Evolutionary conservation across 1,140 invertebrate species (phyloP).

Genomic region (Brachionus rotundiformis): DNA sequence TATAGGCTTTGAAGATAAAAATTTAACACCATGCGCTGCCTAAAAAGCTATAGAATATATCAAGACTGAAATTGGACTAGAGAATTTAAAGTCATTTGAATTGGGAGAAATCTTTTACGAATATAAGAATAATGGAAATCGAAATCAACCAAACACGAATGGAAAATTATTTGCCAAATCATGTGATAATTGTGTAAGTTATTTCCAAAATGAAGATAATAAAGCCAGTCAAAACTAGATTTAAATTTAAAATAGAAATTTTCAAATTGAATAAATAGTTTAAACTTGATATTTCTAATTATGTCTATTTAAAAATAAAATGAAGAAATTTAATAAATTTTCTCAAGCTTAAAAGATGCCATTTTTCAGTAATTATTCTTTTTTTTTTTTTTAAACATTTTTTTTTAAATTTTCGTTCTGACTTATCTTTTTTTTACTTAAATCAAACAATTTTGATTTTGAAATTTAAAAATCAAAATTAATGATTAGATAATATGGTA

Average conservation of each 20-base stretch:
- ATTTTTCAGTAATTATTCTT: neutral
- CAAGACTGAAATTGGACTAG: neutral
- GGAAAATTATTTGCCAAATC: neutral
- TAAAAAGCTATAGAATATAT: neutral
- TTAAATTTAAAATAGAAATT: neutral
- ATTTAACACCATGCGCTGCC: neutral
- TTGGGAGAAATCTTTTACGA: neutral
- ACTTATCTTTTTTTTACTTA: too few species aligned
- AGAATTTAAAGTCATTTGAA: neutral
- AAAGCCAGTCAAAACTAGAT: neutral
- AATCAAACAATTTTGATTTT: too few species aligned
- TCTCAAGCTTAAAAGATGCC: neutral
- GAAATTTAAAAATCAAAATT: too few species aligned
- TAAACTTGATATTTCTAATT: neutral
- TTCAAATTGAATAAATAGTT: neutral
- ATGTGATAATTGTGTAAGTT: neutral
- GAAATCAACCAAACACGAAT: neutral
- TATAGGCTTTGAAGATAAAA: neutral
- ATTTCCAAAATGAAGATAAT: neutral
- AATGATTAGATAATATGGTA: too few species aligned
- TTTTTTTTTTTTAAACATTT: too few species aligned
- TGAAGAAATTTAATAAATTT: neutral
- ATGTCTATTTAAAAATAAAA: neutral
- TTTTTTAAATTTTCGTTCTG: too few species aligned
- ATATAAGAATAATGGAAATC: neutral